Conservation (phyloP, 2,113 vertebrate genomes). For the Trematocara variabile region DNA sequence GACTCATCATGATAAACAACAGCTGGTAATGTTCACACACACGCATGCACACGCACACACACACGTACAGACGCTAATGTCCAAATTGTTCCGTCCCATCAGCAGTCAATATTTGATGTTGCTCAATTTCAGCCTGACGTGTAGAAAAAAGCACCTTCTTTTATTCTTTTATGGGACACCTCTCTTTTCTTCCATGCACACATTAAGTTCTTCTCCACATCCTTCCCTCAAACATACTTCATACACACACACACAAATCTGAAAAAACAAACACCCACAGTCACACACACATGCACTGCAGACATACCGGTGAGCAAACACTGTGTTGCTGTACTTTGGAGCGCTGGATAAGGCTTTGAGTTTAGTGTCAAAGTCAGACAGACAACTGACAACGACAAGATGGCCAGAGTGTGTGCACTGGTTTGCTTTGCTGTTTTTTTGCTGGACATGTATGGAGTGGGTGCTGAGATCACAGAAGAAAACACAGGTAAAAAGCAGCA, state of each 20-base stretch:
- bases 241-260: neutral
- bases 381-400: conserved; percentile 19
- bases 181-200: neutral
- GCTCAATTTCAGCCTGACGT: neutral
- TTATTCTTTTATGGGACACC: neutral
- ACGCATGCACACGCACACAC: neutral
- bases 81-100: neutral
- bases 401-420: conserved; percentile 48
- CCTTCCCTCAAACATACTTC: neutral
- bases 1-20: conserved; percentile 26
- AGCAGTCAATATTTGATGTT: conserved; percentile 23
- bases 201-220: neutral
- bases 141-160: neutral
- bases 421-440: conserved; percentile 27
- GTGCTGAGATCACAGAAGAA: conserved; percentile 9
- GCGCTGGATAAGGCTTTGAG: neutral
- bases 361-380: neutral
- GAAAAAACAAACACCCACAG: neutral
- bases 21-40: conserved; percentile 19
- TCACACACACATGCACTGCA: neutral
- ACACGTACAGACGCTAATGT: neutral
- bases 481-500: conserved; percentile 39
- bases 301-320: conserved; percentile 53
- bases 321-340: conserved; percentile 70
- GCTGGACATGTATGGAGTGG: conserved; percentile 3